Conservation (phyloP, 2,797 vertebrate genomes). For the Dromococcyx pavoninus region DNA sequence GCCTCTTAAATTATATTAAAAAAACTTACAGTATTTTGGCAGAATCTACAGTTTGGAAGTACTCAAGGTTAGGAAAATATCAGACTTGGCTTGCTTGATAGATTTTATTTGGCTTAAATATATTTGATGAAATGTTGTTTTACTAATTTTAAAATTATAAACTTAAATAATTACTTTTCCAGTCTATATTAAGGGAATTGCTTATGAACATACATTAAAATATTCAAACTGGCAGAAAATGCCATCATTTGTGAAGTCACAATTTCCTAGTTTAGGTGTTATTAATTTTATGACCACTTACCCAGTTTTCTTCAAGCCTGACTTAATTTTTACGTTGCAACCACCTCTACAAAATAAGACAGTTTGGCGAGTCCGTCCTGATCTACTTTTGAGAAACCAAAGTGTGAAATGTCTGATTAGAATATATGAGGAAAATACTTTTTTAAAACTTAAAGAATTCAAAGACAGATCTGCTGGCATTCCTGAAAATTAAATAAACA, state of each 20-base stretch:
- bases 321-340: conserved; percentile 27
- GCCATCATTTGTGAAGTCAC: conserved; percentile 6
- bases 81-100: not conserved
- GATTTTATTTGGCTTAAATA: conserved; percentile 38
- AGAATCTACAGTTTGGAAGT: conserved; percentile 47
- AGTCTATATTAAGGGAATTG: not conserved
- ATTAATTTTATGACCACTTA: conserved; percentile 45
- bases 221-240: not conserved
- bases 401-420: not conserved
- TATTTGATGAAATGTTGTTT: not conserved
- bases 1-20: conserved; percentile 57
- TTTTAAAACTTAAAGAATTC: not conserved
- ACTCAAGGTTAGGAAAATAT: conserved; percentile 21
- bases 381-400: not conserved
- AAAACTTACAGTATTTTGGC: conserved; percentile 39
- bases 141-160: conserved; percentile 20
- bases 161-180: conserved; percentile 14
- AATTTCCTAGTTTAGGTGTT: not conserved
- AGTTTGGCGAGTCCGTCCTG: not conserved
- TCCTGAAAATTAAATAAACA: conserved; percentile 17
- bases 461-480: not conserved
- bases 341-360: not conserved
- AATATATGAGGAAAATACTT: not conserved
- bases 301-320: conserved; percentile 35
- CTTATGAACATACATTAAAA: conserved; percentile 6